Conservation (phyloP, 2,797 vertebrate species). For the Danio tinwini region DNA sequence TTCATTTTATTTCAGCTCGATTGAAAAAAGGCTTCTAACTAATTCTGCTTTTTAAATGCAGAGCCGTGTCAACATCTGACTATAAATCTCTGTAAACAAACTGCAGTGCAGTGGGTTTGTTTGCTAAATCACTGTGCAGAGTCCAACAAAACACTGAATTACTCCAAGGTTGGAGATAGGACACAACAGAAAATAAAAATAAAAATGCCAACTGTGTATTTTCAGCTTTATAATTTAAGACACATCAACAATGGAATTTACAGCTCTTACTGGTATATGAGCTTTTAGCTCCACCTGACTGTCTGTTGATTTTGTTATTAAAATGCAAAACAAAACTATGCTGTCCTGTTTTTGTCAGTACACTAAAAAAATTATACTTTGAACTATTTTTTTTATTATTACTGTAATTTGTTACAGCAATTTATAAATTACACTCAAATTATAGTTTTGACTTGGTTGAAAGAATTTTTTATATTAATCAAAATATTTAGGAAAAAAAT, state of each 20-base stretch:
- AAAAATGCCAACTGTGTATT: not conserved
- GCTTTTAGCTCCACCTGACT: not conserved
- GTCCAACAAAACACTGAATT: conserved; percentile 18
- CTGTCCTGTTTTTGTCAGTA: not conserved
- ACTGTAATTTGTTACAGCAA: too few relatives aligned
- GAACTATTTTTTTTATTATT: too few relatives aligned
- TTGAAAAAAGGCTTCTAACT: conserved; percentile 26
- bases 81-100: conserved; percentile 27
- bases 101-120: not conserved
- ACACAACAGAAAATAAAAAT: not conserved
- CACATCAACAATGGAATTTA: not conserved
- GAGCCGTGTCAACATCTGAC: conserved; percentile 13
- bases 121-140: not conserved
- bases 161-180: not conserved
- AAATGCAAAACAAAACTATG: not conserved
- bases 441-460: too few relatives aligned
- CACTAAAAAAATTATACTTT: too few relatives aligned
- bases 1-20: conserved; percentile 8
- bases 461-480: too few relatives aligned
- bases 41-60: conserved; percentile 6
- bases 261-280: not conserved
- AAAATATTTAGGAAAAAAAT: too few relatives aligned
- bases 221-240: not conserved
- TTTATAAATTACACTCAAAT: too few relatives aligned
- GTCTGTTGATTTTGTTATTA: not conserved